phyloP scores from a whole-genome alignment of 2,113 vertebrate genomes.

The Sphaerodactylus townsendi region DNA sequence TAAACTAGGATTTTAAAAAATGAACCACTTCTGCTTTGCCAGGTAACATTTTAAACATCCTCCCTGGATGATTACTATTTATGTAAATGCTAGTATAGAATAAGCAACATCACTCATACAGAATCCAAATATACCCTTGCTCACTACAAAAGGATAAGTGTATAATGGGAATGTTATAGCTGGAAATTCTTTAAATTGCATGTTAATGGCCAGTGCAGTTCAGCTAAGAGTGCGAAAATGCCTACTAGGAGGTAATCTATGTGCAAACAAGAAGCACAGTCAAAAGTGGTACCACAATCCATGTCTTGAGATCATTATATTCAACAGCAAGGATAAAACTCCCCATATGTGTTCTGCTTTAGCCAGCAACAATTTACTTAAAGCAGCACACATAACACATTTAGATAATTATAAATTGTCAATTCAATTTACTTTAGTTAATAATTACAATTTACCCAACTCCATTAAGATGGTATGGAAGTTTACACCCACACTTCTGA shows the following conservation, averaged over 20 bases:
- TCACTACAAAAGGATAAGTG: constrained; percentile 41
- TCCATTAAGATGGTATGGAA: constrained; percentile 66
- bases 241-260: constrained; percentile 60
- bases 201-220: constrained; percentile 60
- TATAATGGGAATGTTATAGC: constrained; percentile 53
- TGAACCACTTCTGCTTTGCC: neutral
- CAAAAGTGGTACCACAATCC: constrained; percentile 62
- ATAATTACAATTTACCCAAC: constrained; percentile 53
- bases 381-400: constrained; percentile 61
- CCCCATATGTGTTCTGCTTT: constrained; percentile 54
- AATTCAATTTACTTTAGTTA: constrained; percentile 36
- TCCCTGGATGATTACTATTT: neutral
- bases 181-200: constrained; percentile 58
- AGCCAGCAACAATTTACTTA: constrained; percentile 66
- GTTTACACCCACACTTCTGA: constrained; percentile 59
- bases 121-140: constrained; percentile 47
- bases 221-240: constrained; percentile 52
- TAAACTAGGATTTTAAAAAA: constrained; percentile 9
- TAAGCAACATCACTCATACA: constrained; percentile 34
- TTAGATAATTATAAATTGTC: constrained; percentile 67
- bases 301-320: constrained; percentile 51
- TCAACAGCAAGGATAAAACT: constrained; percentile 66
- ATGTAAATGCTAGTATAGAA: constrained; percentile 11
- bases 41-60: neutral
- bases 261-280: constrained; percentile 64